Base-by-base conservation (phyloP, 1,140 invertebrate genomes). In the Laupala kohalensis region DNA sequence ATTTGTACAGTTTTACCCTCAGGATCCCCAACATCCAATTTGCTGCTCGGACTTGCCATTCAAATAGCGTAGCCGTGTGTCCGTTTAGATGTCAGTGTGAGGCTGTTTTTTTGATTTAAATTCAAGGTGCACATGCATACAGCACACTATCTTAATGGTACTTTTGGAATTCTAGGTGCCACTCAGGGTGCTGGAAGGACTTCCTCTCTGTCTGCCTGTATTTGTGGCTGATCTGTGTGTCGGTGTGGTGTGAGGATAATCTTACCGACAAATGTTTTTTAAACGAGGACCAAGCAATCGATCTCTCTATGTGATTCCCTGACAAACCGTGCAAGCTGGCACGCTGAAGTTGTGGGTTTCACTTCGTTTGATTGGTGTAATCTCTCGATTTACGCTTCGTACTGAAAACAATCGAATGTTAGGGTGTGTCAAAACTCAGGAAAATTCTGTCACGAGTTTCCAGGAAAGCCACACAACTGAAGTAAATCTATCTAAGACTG, bases 271-370 rank as follows among this genome's bases (percentile, higher is more conserved):
- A 66, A 27, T 27, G 28, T 28, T 72, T 66, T 72, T 72, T 73
- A 69, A 69, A 71, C 64, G 73, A 74, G 73, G 74, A 74, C 73
- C 74, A 74, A 75, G 73, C 73, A 72, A 67, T 73, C 74, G 30
- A 69, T 71, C 37, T 68, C 67, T 37, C 67, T 19, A 27, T 68
- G 29, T 37, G 67, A 68, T 68, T 68, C 67, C 67, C 28, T 27
- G 29, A 27, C 28, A 29, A 68, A 29, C 29, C 26, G n/a, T 68
- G 67, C 67, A 29, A 23, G 67, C 67, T 64, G 69, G 62, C 65
- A 69, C 63, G 64, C 29, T 73, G 24, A 63, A 63, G 71, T 73
- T 70, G 30, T 70, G 69, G 64, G 71, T 71, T 70, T 72, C 66
- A 74, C 29, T 63, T 28, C 69, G 67, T 70, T 74, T 69, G 72